Conservation (phyloP, 2,113 vertebrate species). For the Psittacula cyanocephala region DNA sequence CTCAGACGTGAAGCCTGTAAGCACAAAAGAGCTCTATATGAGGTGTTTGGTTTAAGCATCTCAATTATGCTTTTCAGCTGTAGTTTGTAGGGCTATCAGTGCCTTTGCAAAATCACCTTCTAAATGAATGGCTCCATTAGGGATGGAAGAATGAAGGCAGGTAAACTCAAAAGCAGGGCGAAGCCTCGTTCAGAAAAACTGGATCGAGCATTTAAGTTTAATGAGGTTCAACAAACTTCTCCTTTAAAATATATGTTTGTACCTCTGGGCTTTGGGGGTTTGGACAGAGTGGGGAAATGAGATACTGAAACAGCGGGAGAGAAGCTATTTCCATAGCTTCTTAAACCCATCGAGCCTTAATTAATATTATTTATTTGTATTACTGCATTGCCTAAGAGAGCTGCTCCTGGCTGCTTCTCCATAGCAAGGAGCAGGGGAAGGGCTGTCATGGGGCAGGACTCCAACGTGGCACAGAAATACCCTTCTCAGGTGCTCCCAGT, state of each 20-base stretch:
- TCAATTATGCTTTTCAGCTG: not conserved
- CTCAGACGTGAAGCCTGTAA: not conserved
- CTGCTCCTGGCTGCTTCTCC: not conserved
- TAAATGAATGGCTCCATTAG: conserved; percentile 15
- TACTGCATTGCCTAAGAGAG: not conserved
- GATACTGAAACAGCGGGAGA: conserved; percentile 44
- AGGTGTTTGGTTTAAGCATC: not conserved
- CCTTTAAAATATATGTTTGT: conserved; percentile 48
- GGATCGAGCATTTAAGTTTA: conserved; percentile 44
- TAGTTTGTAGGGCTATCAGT: not conserved
- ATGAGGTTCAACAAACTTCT: conserved; percentile 67
- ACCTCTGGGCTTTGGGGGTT: conserved; percentile 37
- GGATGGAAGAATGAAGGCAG: not conserved
- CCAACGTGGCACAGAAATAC: not conserved
- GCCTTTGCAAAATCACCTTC: conserved; percentile 12
- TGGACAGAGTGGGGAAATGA: conserved; percentile 42
- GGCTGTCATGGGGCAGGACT: not conserved
- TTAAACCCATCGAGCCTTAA: conserved; percentile 39
- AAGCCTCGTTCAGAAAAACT: not conserved
- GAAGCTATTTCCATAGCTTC: conserved; percentile 36
- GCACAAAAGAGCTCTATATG: not conserved
- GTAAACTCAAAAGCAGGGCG: not conserved
- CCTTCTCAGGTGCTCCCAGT: not conserved
- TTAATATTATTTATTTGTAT: conserved; percentile 66
- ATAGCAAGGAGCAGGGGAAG: not conserved